Evolutionary conservation across 2,888 invertebrate genomes (phyloP), one percentile per base, ranked within the genome.

Genomic region (Tinea trinotella): DNA sequence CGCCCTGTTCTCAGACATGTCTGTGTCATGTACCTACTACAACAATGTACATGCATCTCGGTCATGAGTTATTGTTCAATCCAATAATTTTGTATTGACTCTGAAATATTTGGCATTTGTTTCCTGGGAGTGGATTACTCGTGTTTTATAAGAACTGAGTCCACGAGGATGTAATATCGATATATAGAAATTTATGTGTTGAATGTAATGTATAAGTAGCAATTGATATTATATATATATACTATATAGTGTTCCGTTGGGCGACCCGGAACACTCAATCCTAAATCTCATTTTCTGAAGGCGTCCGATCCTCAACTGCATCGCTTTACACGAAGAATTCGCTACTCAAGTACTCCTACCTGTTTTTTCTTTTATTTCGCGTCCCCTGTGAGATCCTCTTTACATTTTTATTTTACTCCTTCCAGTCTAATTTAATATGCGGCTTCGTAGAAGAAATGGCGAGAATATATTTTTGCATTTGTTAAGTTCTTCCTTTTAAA

Each of bases 361-460:
- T 53, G 53, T 20, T 35, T 44, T 53, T 55, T 55, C 18, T 44
- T 40, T 19, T 50, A 48, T 34, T 68, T 71, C 70, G 66, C 65
- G 62, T 66, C 61, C 62, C 69, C 66, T 64, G 64, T 62, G 70
- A 69, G 72, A 74, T 70, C 66, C 69, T 65, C 69, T 76, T 76
- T 72, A 71, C 73, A 74, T 76, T 77, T 76, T 77, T 76, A 75
- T 76, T 76, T 76, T 67, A 75, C 74, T 74, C 71, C 72, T 77
- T 77, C 76, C 70, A 71, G 67, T 75, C 67, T 78, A 79, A 79
- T 78, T 78, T 77, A 76, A 79, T 77, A 79, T 76, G 74, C 74
- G 67, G 72, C 71, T 69, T 70, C 67, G 69, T 67, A 67, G 67
- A 74, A 74, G 71, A 70, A 77, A 76, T 73, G 72, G 68, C 70